Percentiles rank a stretch among this genome's conserved stretches.
Conservation (phyloP, 2,888 invertebrate genomes). For the Drosophila antonietae region DNA sequence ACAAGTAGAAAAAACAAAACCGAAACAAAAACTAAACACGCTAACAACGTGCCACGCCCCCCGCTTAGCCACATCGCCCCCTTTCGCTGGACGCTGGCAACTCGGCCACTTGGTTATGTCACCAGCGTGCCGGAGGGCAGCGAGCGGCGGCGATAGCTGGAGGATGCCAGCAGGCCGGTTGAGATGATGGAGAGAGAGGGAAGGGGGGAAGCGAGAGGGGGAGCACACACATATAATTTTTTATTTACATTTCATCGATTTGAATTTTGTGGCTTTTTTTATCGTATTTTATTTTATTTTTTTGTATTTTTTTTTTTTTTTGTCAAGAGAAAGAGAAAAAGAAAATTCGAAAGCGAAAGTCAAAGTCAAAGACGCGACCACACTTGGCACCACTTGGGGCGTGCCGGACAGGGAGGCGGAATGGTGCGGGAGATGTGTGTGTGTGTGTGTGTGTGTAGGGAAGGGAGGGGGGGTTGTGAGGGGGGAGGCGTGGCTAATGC, state of each 20-base stretch:
- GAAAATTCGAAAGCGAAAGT: constrained; percentile 81
- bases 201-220: neutral
- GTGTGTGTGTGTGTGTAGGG: too few species aligned
- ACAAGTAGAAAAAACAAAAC: neutral
- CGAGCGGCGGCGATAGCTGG: neutral
- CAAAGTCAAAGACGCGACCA: constrained; percentile 72
- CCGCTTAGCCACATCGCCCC: neutral
- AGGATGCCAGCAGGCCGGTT: neutral
- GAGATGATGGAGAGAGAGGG: neutral
- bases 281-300: constrained; percentile 11
- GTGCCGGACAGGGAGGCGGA: neutral
- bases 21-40: constrained; percentile 47
- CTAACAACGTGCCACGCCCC: constrained; percentile 27
- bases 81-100: constrained; percentile 36
- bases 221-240: neutral
- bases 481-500: constrained; percentile 12
- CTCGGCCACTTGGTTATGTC: constrained; percentile 77
- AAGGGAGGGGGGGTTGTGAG: neutral
- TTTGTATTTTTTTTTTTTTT: constrained; percentile 13
- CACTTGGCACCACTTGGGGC: constrained; percentile 24
- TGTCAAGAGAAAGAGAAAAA: constrained; percentile 54
- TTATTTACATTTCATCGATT: constrained; percentile 74
- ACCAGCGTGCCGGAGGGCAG: constrained; percentile 43
- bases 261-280: constrained; percentile 51
- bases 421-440: too few species aligned